These are phyloP conservation scores for Brachypteracias leptosomus DNA, from an alignment of 2,113 vertebrate species.

Conservation along the genomic window DNA sequence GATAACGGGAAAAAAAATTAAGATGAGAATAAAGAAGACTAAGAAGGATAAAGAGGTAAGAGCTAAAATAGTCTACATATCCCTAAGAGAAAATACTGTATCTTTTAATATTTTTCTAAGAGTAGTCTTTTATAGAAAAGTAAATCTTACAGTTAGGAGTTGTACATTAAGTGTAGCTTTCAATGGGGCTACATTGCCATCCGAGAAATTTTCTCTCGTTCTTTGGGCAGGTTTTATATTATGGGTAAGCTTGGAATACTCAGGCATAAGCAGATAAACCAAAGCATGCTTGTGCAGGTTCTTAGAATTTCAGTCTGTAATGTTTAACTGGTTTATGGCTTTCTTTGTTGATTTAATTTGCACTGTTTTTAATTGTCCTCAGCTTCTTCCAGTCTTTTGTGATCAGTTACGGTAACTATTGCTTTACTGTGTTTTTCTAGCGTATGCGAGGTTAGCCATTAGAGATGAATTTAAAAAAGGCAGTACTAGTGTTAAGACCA, in stretches of 20 bases:
- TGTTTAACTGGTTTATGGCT: background rate
- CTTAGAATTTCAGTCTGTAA: background rate
- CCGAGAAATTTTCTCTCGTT: background rate
- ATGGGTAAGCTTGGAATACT: background rate
- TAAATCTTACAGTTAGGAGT: background rate
- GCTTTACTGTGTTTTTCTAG: background rate
- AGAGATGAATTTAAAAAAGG: background rate
- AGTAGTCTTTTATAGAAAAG: background rate
- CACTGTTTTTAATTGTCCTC: background rate
- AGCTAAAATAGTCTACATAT: background rate
- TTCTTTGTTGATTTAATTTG: background rate
- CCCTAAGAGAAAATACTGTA: background rate
- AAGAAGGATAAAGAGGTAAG: conserved; percentile 90
- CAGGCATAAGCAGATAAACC: background rate
- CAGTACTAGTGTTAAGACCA: background rate
- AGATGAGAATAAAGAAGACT: conserved; percentile 93
- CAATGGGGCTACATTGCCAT: background rate
- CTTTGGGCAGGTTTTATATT: background rate
- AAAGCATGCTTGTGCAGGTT: background rate
- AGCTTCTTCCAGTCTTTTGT: background rate
- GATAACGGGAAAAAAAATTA: conserved; percentile 93
- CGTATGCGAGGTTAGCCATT: background rate
- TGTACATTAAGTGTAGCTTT: background rate
- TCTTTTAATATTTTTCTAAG: background rate
- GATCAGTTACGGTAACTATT: background rate